These are phyloP conservation scores for Danio tinwini DNA, from an alignment of 2,797 vertebrate genomes.

Conservation along the genomic window DNA sequence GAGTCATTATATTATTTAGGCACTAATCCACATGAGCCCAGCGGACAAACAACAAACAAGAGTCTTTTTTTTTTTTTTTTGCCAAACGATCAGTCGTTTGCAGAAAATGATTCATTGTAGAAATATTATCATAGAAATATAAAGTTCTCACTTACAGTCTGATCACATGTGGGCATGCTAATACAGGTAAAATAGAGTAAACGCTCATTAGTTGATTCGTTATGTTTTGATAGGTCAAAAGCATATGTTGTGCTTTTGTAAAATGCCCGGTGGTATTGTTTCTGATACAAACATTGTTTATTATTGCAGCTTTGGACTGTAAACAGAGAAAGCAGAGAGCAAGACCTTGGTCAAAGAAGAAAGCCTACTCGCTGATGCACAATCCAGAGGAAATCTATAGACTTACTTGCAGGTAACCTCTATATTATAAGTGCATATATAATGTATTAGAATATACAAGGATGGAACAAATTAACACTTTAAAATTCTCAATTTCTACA, in stretches of 20 bases:
- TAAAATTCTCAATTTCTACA: no score
- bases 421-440: neutral
- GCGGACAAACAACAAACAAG: no score
- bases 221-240: neutral
- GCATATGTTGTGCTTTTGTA: neutral
- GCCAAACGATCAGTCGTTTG: no score
- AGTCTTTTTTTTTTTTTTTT: no score
- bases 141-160: no score
- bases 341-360: slow-evolving; percentile 91
- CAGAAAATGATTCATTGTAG: neutral
- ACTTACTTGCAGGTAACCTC: slow-evolving; percentile 83
- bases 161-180: no score
- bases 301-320: slow-evolving; percentile 85
- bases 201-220: no score
- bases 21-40: no score
- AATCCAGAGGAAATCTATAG: slow-evolving; percentile 91
- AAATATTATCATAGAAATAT: slow-evolving; percentile 1
- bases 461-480: no score
- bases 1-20: no score
- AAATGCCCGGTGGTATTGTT: neutral
- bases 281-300: neutral
- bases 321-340: slow-evolving; percentile 92
- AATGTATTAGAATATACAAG: no score
- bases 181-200: no score
- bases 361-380: slow-evolving; percentile 84